phyloP scores from a whole-genome alignment of 35 echinoderm and acorn worm species.

The Apostichopus parvimensis region DNA sequence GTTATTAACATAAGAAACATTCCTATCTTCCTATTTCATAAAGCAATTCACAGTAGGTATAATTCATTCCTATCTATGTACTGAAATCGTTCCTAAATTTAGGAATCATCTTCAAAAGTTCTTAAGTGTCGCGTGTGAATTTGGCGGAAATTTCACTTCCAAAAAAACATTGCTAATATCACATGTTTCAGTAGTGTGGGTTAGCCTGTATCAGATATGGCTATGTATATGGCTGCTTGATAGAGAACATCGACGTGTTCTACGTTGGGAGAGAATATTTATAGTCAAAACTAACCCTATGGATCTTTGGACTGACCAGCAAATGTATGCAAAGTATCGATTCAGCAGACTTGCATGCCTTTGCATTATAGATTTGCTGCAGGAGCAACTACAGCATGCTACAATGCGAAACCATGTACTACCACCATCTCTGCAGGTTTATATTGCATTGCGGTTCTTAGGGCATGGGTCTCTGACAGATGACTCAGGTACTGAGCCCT shows the following conservation, averaged over 20 bases:
- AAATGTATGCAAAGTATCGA: slow-evolving; percentile 43
- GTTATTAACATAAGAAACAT: background rate
- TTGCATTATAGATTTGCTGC: no score
- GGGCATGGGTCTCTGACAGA: background rate
- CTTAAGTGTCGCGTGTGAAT: slow-evolving; percentile 3
- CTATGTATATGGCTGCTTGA: no score
- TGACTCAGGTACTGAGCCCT: background rate
- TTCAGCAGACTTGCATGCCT: background rate
- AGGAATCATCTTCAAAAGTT: slow-evolving; percentile 2
- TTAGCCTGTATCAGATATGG: no score
- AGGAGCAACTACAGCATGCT: background rate
- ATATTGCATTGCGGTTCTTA: background rate
- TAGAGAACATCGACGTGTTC: no score
- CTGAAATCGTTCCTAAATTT: background rate
- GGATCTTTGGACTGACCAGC: slow-evolving; percentile 7
- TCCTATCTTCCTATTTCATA: background rate
- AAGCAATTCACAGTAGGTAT: background rate
- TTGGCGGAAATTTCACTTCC: background rate
- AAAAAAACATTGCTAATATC: no score
- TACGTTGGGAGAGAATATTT: no score
- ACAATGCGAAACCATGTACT: slow-evolving; percentile 7
- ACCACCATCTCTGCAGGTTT: background rate
- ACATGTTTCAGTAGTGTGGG: no score
- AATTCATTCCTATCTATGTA: background rate
- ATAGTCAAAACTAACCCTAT: slow-evolving; percentile 7